Conservation (phyloP, 2,888 invertebrate species). For the Eupsilia transversa region DNA sequence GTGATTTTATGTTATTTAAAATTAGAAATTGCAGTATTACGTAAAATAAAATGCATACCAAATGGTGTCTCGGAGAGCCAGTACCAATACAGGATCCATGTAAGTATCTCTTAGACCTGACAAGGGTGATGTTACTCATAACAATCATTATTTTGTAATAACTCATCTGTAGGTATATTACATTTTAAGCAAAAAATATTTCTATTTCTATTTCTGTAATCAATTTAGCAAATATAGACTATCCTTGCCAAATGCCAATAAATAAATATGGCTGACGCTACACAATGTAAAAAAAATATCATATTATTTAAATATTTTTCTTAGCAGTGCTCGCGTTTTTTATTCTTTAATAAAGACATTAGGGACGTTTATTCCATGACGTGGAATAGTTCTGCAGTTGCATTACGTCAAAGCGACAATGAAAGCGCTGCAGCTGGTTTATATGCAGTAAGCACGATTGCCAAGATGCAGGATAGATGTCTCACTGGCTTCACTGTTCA, state of each 20-base stretch:
- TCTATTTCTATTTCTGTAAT: no score
- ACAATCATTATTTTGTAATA: no score
- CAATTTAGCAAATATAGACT: neutral
- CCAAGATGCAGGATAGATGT: constrained; percentile 28
- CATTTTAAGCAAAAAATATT: no score
- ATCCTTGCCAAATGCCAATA: neutral
- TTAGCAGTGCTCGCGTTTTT: neutral
- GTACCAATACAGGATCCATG: no score
- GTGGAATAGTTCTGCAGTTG: constrained; percentile 7
- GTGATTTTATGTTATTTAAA: no score
- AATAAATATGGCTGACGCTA: neutral
- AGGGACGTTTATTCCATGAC: constrained; percentile 16
- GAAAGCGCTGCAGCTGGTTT: constrained; percentile 43
- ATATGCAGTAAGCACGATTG: constrained; percentile 30
- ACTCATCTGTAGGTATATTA: no score
- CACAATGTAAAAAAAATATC: neutral
- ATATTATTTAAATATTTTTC: neutral
- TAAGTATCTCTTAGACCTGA: no score
- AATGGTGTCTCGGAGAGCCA: no score
- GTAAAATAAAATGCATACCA: no score
- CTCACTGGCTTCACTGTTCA: constrained; percentile 1
- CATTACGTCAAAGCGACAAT: constrained; percentile 17
- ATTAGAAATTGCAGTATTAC: no score
- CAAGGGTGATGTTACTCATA: no score
- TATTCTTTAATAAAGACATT: constrained; percentile 3